Conservation (phyloP, 2,888 invertebrate species). For the Mystacides longicornis region DNA sequence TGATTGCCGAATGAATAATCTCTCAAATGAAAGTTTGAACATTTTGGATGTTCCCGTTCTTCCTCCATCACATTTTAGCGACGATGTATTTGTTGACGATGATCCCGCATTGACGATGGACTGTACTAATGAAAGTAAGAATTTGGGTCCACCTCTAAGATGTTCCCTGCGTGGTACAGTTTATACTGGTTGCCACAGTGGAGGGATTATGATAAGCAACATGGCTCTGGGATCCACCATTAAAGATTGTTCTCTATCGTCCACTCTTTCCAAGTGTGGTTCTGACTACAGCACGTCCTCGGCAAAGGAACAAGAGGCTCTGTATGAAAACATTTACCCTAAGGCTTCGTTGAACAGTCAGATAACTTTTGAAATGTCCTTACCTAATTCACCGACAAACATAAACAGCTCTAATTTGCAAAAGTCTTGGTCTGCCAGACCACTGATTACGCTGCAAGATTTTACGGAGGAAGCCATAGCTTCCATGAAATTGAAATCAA, state of each 20-base stretch:
- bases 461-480: constrained; percentile 16
- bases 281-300: constrained; percentile 13
- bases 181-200: constrained; percentile 23
- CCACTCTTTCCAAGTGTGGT: constrained; percentile 9
- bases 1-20: constrained; percentile 11
- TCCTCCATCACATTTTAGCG: constrained; percentile 25
- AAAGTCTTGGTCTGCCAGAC: constrained; percentile 24
- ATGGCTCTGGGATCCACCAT: constrained; percentile 17
- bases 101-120: constrained; percentile 24
- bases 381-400: constrained; percentile 22
- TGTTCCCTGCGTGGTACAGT: constrained; percentile 19
- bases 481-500: constrained; percentile 29
- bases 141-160: constrained; percentile 9
- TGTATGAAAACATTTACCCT: constrained; percentile 24
- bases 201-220: constrained; percentile 24
- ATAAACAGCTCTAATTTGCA: constrained; percentile 14
- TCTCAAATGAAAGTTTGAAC: constrained; percentile 21
- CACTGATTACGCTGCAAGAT: constrained; percentile 18
- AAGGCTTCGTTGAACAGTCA: constrained; percentile 16
- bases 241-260: constrained; percentile 14
- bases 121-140: constrained; percentile 10
- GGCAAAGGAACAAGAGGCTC: constrained; percentile 19
- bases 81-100: constrained; percentile 23
- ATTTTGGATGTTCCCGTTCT: constrained; percentile 22
- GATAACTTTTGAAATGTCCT: constrained; percentile 23